Evolutionary conservation across 1,140 invertebrate genomes (phyloP).

Genomic region (Megathymus violae): DNA sequence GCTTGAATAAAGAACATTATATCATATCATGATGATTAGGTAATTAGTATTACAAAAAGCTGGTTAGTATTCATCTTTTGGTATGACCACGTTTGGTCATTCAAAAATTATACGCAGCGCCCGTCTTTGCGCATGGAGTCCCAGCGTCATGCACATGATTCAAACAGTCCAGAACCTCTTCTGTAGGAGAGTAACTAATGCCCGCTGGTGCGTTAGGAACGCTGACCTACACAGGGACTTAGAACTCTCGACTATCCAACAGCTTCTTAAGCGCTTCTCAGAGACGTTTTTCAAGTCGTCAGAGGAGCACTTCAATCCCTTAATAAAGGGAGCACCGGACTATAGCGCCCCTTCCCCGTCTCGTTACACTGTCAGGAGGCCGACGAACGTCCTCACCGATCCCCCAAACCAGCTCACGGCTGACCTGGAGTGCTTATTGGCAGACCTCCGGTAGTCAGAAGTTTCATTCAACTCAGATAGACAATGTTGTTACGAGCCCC

Average conservation of each 20-base stretch:
- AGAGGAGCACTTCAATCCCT: neutral
- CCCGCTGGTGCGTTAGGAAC: neutral
- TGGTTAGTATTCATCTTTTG: no score
- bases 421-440: neutral
- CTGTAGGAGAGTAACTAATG: no score
- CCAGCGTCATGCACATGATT: no score
- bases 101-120: no score
- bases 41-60: no score
- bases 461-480: no score
- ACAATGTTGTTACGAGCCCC: no score
- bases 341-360: neutral
- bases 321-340: neutral
- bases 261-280: neutral
- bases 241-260: neutral
- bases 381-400: neutral
- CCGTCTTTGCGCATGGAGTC: no score
- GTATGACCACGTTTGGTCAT: no score
- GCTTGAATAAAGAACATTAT: no score
- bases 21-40: no score
- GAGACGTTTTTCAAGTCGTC: neutral
- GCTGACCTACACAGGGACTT: neutral
- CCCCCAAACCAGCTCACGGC: neutral
- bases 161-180: no score
- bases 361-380: neutral
- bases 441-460: neutral